These are phyloP conservation scores for Nasonia longicornis DNA, from an alignment of 1,140 invertebrate species.

Conservation along the genomic window DNA sequence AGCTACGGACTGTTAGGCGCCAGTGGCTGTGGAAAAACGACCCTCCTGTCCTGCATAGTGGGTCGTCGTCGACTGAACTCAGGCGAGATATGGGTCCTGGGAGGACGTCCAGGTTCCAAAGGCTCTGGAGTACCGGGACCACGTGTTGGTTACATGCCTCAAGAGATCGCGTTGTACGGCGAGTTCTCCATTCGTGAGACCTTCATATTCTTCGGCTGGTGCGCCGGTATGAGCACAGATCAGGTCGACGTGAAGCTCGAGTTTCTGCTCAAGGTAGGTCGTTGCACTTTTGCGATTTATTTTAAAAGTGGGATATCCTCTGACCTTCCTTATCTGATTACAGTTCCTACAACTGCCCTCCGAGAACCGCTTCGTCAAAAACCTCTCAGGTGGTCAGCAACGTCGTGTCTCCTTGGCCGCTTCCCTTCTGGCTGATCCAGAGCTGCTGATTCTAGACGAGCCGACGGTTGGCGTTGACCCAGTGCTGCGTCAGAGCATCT, in stretches of 20 bases:
- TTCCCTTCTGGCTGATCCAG: slow-evolving; percentile 88
- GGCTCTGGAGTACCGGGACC: slow-evolving; percentile 79
- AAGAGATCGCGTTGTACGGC: slow-evolving; percentile 92
- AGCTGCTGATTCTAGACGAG: slow-evolving; percentile 92
- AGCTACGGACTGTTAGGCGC: slow-evolving; percentile 87
- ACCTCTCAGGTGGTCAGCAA: slow-evolving; percentile 91
- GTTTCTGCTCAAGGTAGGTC: slow-evolving; percentile 82
- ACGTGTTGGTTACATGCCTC: slow-evolving; percentile 75
- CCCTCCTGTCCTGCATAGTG: slow-evolving; percentile 86
- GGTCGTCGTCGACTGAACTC: slow-evolving; percentile 81
- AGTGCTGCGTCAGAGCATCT: slow-evolving; percentile 91
- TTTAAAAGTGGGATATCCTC: not conserved
- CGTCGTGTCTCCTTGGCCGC: slow-evolving; percentile 89
- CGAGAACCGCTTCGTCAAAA: slow-evolving; percentile 79
- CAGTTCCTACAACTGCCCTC: slow-evolving; percentile 72
- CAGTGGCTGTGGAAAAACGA: slow-evolving; percentile 88
- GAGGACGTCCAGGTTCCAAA: slow-evolving; percentile 84
- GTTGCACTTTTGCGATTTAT: not conserved
- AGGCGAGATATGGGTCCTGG: slow-evolving; percentile 86
- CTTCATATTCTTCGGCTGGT: slow-evolving; percentile 91
- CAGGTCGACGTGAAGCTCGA: slow-evolving; percentile 82
- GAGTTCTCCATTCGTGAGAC: slow-evolving; percentile 94
- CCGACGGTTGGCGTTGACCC: slow-evolving; percentile 97
- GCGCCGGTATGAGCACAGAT: slow-evolving; percentile 81
- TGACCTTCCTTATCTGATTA: not conserved